Percentiles rank a stretch among this genome's conserved stretches.
phyloP scores from a whole-genome alignment of 2,797 vertebrate genomes.

The Numenius phaeopus region DNA sequence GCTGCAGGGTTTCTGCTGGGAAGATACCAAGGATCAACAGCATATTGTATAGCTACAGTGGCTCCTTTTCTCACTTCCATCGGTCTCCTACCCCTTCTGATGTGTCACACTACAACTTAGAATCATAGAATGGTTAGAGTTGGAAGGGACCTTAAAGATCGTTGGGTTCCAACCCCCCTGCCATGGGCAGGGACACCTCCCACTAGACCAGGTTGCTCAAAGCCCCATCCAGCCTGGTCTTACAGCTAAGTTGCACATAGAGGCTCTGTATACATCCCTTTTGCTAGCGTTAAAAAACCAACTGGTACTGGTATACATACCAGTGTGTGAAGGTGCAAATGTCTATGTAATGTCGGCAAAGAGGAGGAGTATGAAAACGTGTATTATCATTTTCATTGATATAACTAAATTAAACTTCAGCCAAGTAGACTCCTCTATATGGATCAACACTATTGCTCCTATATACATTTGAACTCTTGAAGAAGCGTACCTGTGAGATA shows the following conservation, averaged over 20 bases:
- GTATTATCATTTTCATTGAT: neutral
- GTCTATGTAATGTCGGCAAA: neutral
- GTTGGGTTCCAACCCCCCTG: too few species aligned
- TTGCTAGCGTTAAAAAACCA: neutral
- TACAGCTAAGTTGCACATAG: neutral
- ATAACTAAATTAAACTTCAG: neutral
- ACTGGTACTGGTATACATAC: fast-evolving
- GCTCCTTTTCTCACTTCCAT: neutral
- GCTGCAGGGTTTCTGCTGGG: neutral
- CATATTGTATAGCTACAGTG: neutral
- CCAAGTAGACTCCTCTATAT: neutral
- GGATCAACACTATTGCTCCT: neutral
- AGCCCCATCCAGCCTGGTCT: too few species aligned
- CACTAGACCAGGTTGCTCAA: too few species aligned
- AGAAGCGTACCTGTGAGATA: conserved; percentile 92
- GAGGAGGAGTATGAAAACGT: neutral
- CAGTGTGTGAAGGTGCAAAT: neutral
- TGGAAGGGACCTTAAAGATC: too few species aligned
- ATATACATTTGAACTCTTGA: neutral
- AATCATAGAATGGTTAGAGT: too few species aligned
- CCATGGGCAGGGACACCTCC: too few species aligned
- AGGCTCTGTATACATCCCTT: neutral
- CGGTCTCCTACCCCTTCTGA: neutral
- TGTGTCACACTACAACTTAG: neutral
- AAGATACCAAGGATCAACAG: neutral